Conservation (phyloP, 2,888 invertebrate species). For the Polydesmus complanatus region DNA sequence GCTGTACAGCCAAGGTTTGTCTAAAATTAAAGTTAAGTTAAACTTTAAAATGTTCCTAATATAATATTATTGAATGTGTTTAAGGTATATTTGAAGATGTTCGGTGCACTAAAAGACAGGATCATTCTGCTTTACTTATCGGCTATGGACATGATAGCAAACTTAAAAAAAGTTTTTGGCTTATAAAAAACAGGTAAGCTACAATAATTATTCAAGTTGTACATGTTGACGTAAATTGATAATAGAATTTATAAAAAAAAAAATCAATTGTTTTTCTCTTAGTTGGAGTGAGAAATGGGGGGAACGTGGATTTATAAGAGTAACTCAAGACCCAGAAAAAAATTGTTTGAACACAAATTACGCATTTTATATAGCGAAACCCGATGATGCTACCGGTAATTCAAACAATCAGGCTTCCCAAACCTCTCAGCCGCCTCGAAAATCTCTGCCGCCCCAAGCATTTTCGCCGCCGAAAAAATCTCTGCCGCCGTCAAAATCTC, state of each 20-base stretch:
- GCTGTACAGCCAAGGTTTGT: background rate
- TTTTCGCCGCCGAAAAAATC: too few species aligned
- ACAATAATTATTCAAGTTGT: background rate
- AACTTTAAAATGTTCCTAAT: background rate
- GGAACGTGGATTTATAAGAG: background rate
- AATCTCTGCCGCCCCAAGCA: too few species aligned
- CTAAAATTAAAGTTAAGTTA: background rate
- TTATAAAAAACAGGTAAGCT: background rate
- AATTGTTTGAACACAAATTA: too few species aligned
- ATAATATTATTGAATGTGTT: background rate
- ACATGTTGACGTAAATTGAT: background rate
- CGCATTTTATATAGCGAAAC: too few species aligned
- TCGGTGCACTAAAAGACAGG: background rate
- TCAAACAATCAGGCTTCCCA: too few species aligned
- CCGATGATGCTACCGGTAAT: too few species aligned
- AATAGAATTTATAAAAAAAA: too few species aligned
- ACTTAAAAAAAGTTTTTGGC: constrained; percentile 31
- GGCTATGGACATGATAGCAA: background rate
- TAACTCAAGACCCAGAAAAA: too few species aligned
- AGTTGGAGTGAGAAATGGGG: background rate
- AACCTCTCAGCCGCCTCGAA: too few species aligned
- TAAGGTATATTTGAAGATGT: background rate
- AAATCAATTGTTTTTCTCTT: too few species aligned
- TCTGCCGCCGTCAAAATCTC: too few species aligned
- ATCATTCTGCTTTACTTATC: background rate